Base-by-base conservation (phyloP, 2,888 invertebrate genomes). In the Girardia tigrina region DNA sequence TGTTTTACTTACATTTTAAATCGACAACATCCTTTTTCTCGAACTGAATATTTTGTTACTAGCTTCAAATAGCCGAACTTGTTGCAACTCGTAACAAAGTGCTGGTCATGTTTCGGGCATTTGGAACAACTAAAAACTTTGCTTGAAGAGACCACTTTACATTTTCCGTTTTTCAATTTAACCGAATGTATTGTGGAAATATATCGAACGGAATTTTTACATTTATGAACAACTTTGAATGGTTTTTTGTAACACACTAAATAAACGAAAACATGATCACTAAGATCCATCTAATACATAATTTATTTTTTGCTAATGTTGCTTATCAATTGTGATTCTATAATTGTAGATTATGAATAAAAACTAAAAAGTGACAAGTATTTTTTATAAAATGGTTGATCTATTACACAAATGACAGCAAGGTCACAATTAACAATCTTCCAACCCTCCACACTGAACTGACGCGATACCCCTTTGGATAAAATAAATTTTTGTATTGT, bases 181-280 rank as follows among this genome's bases (percentile, higher is more conserved):
- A 26, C 6, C n/a, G 74, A 74, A n/a, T 28, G 74, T 23, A 74
- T 28, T 1, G 74, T 74, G 14, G 74, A 56, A 36, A 74, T 74
- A 69, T 56, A 26, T 42, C 74, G 56, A 16, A 56, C 69, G 20
- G 42, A 26, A 28, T 74, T 74, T 20, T 74, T 74, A 28, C 74
- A 74, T 42, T 74, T 74, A 4, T 74, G 74, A 70, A 74, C 36
- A 1, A 74, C 74, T 26, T 69, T 42, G 56, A 42, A 74, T 20
- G 42, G 26, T 8, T 69, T 69, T 23, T 42, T 28, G 26, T 42
- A 36, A 23, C 74, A 74, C 4, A 29, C 74, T 74, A 69, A 42
- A 70, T n/a, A n/a, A n/a, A n/a, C n/a, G n/a, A n/a, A n/a, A n/a
- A n/a, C n/a, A n/a, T n/a, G n/a, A n/a, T n/a, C n/a, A n/a, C n/a